Percentiles rank a stretch among this genome's conserved stretches.
Evolutionary conservation across 2,113 vertebrate genomes (phyloP).

Genomic region (Sciurus niger): DNA sequence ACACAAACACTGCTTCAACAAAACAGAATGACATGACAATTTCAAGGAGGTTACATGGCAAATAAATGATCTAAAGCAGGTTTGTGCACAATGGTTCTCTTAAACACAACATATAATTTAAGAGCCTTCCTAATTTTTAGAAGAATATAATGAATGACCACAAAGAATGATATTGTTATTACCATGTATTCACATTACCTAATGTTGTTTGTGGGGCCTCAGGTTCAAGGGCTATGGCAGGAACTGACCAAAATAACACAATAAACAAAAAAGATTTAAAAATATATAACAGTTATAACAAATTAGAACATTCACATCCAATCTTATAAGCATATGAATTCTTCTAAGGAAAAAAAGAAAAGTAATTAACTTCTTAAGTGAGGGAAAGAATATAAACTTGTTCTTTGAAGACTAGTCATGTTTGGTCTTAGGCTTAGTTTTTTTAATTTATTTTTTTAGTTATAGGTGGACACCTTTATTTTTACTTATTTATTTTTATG

Average conservation of each 20-base stretch:
- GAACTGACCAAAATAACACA: constrained; percentile 72
- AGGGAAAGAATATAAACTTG: not conserved
- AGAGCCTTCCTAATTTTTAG: constrained; percentile 46
- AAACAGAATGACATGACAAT: not conserved
- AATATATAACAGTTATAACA: not conserved
- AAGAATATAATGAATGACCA: not conserved
- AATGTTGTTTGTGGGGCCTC: constrained; percentile 79
- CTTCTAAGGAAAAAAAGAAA: constrained; percentile 34
- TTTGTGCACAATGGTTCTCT: not conserved
- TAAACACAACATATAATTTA: constrained; percentile 40
- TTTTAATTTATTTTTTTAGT: not conserved
- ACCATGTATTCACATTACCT: constrained; percentile 81
- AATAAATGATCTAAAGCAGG: not conserved
- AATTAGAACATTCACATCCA: constrained; percentile 4
- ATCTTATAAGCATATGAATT: not conserved
- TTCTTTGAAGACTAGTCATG: not conserved
- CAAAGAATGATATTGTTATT: not conserved
- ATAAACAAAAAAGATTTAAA: constrained; percentile 66
- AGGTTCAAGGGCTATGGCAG: constrained; percentile 78
- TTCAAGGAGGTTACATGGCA: not conserved
- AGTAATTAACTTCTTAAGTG: not conserved
- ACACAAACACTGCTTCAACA: not conserved
- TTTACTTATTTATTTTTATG: too few relatives aligned
- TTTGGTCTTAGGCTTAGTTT: not conserved
- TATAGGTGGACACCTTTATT: too few relatives aligned